Evolutionary conservation across 2,888 invertebrate genomes (phyloP), one percentile per base, ranked within the genome.

Genomic region (Caenorhabditis japonica): DNA sequence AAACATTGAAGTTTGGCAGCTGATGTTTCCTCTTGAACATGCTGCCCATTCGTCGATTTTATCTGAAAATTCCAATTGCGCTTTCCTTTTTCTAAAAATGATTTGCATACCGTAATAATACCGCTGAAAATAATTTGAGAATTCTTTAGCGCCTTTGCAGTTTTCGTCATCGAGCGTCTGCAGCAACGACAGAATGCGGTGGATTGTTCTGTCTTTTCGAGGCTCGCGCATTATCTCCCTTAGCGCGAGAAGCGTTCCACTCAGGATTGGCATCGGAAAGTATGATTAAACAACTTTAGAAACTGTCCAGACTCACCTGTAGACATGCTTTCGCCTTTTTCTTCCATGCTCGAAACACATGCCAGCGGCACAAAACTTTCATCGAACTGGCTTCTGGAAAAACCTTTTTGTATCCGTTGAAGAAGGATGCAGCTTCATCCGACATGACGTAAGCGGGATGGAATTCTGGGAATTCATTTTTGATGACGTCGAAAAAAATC

Each of bases 71-170:
- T n/a, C n/a, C n/a, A n/a, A n/a, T n/a, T n/a, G n/a, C n/a, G n/a
- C n/a, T n/a, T n/a, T n/a, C n/a, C n/a, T n/a, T n/a, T n/a, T n/a
- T n/a, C n/a, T n/a, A n/a, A n/a, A n/a, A n/a, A n/a, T n/a, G n/a
- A n/a, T n/a, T n/a, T n/a, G n/a, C n/a, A 52, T n/a, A 60, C 59
- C 39, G 21, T 36, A 43, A 7, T 61, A 52, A n/a, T 47, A 43
- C 1, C 8, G 17, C 7, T 15, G 12, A 15, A 61, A 61, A 34
- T 61, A 61, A 0, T 41, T 8, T 1, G 43, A n/a, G n/a, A 61
- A 61, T 4, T 21, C 4, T 10, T 15, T 19, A 12, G 59, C 36
- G n/a, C 36, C 47, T 3, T 19, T 3, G 4, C 17, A 2, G 2
- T 36, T 36, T 4, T 15, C 10, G 1, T 59, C 23, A 7, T 59